Evolutionary conservation across 2,888 invertebrate species (phyloP).

Genomic region (Lepetodrilus schrolli): DNA sequence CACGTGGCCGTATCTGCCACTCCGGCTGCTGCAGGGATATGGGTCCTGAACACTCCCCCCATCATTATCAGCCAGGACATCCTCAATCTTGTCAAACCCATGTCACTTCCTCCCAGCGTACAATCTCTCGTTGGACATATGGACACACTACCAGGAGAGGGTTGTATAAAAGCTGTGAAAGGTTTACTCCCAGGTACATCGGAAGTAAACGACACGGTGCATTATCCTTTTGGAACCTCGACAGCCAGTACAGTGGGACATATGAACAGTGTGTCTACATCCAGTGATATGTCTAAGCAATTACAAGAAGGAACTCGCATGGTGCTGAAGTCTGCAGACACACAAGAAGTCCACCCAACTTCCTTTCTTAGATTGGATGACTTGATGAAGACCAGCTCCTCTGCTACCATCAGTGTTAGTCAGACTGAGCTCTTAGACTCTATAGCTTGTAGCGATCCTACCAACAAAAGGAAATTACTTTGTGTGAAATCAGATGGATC

Average conservation of each 20-base stretch:
- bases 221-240: not conserved
- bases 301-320: not conserved
- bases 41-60: conserved; percentile 14
- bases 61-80: conserved; percentile 7
- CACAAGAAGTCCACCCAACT: conserved; percentile 1
- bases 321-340: conserved; percentile 2
- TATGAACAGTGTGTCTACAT: not conserved
- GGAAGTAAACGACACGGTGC: not conserved
- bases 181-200: too few species aligned
- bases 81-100: conserved; percentile 4
- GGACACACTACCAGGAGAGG: too few species aligned
- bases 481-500: conserved; percentile 4
- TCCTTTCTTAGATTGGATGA: conserved; percentile 15
- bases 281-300: not conserved
- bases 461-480: not conserved
- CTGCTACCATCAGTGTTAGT: not conserved
- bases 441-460: too few species aligned
- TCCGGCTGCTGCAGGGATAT: conserved; percentile 11
- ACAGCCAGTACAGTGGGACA: too few species aligned
- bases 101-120: not conserved
- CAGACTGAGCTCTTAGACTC: too few species aligned
- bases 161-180: too few species aligned
- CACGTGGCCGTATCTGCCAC: not conserved
- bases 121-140: too few species aligned
- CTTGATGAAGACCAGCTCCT: not conserved